A percentile compares a stretch with the other conserved stretches of the same genome.
Conservation (phyloP, 2,113 vertebrate genomes). For the Pyxicephalus adspersus region DNA sequence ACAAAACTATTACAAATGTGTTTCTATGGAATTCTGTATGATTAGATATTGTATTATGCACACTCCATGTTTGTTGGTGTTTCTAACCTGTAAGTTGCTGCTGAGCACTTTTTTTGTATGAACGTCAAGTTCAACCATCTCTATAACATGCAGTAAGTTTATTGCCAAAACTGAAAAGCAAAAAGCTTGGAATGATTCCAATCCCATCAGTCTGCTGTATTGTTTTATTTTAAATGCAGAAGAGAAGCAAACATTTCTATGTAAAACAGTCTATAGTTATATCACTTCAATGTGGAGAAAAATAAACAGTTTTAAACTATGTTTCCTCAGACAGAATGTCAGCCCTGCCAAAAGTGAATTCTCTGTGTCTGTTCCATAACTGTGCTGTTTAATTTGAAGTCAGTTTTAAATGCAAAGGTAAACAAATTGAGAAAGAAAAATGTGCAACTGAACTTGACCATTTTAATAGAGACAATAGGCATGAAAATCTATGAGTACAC, state of each 20-base stretch:
- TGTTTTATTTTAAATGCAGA: conserved; percentile 11
- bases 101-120: neutral
- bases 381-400: conserved; percentile 61
- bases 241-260: conserved; percentile 13
- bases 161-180: neutral
- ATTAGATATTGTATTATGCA: too few species aligned
- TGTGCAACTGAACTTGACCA: conserved; percentile 60
- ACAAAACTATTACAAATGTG: too few species aligned
- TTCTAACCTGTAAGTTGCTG: too few species aligned
- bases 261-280: conserved; percentile 21
- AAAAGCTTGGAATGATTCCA: neutral
- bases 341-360: conserved; percentile 42
- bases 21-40: too few species aligned
- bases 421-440: conserved; percentile 65
- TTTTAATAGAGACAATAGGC: conserved; percentile 63
- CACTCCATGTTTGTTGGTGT: too few species aligned
- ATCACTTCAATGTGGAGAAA: conserved; percentile 55
- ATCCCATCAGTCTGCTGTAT: conserved; percentile 1
- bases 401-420: conserved; percentile 62
- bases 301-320: conserved; percentile 3
- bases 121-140: neutral
- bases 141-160: neutral
- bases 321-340: conserved; percentile 50
- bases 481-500: conserved; percentile 64
- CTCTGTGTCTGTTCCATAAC: conserved; percentile 39